phyloP scores from a whole-genome alignment of 2,888 invertebrate species.

The Argynnis bischoffii region DNA sequence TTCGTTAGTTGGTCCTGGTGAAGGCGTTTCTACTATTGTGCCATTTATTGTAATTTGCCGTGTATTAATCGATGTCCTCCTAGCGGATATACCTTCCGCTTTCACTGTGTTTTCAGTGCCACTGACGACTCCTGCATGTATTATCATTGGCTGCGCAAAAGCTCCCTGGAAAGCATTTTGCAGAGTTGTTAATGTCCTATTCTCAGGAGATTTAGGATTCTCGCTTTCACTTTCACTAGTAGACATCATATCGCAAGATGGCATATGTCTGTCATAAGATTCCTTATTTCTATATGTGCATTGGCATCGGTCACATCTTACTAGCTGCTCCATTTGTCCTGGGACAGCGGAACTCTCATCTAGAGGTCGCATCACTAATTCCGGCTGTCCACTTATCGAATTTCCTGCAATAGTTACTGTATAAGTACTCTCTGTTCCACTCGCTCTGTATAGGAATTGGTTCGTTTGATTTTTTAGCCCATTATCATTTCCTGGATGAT shows the following conservation, averaged over 20 bases:
- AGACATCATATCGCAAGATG: constrained; percentile 89
- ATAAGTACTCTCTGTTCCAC: constrained; percentile 73
- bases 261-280: constrained; percentile 90
- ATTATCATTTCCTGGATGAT: constrained; percentile 68
- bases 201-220: constrained; percentile 81
- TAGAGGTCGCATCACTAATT: constrained; percentile 71
- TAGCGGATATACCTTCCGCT: constrained; percentile 75
- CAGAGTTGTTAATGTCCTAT: constrained; percentile 74
- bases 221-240: constrained; percentile 93
- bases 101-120: constrained; percentile 73
- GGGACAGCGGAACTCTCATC: constrained; percentile 65
- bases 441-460: constrained; percentile 74
- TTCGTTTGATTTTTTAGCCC: constrained; percentile 64
- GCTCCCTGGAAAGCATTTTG: constrained; percentile 79
- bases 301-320: constrained; percentile 93
- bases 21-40: constrained; percentile 79
- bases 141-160: constrained; percentile 78
- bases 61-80: constrained; percentile 78
- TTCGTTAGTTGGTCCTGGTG: constrained; percentile 77
- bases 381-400: constrained; percentile 76
- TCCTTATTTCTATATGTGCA: constrained; percentile 92
- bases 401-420: constrained; percentile 79
- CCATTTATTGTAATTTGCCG: constrained; percentile 80
- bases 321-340: constrained; percentile 86
- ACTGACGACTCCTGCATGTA: constrained; percentile 75